These are phyloP conservation scores for Laticauda colubrina DNA, from an alignment of 2,113 vertebrate genomes.

Conservation along the genomic window DNA sequence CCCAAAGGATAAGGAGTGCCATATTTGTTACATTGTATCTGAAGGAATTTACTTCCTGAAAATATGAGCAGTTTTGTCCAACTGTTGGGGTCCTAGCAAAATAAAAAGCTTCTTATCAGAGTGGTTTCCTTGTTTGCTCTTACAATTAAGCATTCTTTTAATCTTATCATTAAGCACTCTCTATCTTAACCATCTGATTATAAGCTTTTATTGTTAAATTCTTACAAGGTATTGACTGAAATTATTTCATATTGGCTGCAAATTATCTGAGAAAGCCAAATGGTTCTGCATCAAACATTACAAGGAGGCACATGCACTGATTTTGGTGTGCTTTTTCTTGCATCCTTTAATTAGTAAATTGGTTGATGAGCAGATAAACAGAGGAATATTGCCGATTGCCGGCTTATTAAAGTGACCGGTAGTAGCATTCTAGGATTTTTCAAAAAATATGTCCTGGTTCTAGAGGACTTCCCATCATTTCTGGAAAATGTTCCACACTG, in stretches of 20 bases:
- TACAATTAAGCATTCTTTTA: conserved; percentile 20
- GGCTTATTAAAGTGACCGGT: background rate
- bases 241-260: conserved; percentile 35
- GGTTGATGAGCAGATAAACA: conserved; percentile 23
- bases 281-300: background rate
- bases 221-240: conserved; percentile 31
- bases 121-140: conserved; percentile 23
- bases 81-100: conserved; percentile 36
- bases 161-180: conserved; percentile 30
- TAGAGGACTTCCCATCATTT: background rate
- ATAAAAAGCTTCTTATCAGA: conserved; percentile 44
- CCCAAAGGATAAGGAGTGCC: background rate
- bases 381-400: no score
- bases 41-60: background rate
- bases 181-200: conserved; percentile 34
- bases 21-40: conserved; percentile 41
- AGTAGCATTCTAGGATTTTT: background rate
- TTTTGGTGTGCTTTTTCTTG: conserved; percentile 18
- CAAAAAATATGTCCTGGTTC: background rate
- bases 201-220: conserved; percentile 15
- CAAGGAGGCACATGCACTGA: background rate
- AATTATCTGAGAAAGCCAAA: background rate
- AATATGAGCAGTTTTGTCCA: background rate
- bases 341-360: conserved; percentile 4
- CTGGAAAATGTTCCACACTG: background rate